Evolutionary conservation across 2,113 vertebrate species (phyloP), one percentile per base, ranked within the genome.

Genomic region (Diglossa brunneiventris): DNA sequence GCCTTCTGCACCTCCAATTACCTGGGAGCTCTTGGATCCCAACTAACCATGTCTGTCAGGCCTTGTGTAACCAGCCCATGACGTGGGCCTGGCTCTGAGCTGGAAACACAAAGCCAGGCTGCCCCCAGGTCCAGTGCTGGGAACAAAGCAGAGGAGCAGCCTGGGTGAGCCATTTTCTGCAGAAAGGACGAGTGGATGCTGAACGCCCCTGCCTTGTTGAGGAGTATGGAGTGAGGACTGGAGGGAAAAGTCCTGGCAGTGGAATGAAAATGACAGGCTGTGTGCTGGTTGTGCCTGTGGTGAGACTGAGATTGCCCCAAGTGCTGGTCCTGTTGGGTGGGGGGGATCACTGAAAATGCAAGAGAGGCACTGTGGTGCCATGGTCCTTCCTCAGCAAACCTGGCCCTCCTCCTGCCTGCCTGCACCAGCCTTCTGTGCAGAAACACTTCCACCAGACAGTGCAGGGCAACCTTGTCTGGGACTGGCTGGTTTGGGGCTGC

Each of bases 51-150:
- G 26, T 33, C 89, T 93, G 59, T 28, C 90, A 86, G 72, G 31
- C 89, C 82, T 95, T 92, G 86, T 89, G 56, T 89, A 92, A 92
- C 30, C 74, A 53, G 4, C 56, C 42, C 59, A 7, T 59, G 94
- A 89, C 4, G 19, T 89, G 80, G 63, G 76, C 33, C 2, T 52
- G 68, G 72, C 22, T 94, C 94, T 75, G 83, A 92, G 83, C 37
- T 72, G 87, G 16, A 78, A 89, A 92, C 86, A 76, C 44, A 91
- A 81, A 94, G 41, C 44, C 73, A 72, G 76, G 44, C 77, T 94
- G 89, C 96, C 91, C 92, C 9, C n/a, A 46, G 83, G 92, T 91
- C n/a, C 80, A 56, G n/a, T 4, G 56, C 64, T 84, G 68, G 35
- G 73, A 81, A 72, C 88, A 92, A 93, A 92, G 81, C 59, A 55